Conservation (phyloP, 2,113 vertebrate genomes). For the Vulpes ferrilata region DNA sequence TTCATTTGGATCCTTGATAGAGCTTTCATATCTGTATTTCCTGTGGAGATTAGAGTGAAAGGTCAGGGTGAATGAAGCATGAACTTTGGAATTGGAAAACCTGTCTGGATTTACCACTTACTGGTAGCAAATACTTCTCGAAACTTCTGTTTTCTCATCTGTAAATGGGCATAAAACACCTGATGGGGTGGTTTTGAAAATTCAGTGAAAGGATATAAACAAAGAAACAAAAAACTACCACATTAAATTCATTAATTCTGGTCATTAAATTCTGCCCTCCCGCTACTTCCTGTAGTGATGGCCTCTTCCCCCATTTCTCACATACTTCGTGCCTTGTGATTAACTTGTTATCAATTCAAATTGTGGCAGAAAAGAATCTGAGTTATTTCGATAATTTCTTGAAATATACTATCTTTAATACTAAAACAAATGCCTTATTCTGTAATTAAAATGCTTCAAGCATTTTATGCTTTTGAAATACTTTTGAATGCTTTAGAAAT, state of each 20-base stretch:
- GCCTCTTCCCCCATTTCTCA: not conserved
- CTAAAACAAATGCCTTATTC: not conserved
- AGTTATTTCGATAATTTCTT: not conserved
- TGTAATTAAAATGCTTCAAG: slow-evolving; percentile 18
- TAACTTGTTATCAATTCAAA: not conserved
- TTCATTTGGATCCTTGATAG: not conserved
- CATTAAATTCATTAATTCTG: not conserved
- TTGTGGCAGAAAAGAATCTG: not conserved
- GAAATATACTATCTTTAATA: slow-evolving; percentile 7
- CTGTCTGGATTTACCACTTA: not conserved
- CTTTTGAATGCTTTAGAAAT: not conserved
- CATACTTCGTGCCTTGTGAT: not conserved
- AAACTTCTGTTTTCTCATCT: not conserved
- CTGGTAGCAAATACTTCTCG: not conserved
- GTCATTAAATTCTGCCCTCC: not conserved
- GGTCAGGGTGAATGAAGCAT: not conserved
- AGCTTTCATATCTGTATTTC: not conserved
- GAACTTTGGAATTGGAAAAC: not conserved
- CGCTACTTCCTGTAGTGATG: accelerated
- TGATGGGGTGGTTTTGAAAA: not conserved
- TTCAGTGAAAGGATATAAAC: not conserved
- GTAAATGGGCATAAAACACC: not conserved
- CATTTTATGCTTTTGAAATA: not conserved
- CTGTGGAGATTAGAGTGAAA: not conserved
- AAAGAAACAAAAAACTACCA: not conserved